phyloP scores from a whole-genome alignment of 1,140 invertebrate species.

The Tetramorium alpestre region DNA sequence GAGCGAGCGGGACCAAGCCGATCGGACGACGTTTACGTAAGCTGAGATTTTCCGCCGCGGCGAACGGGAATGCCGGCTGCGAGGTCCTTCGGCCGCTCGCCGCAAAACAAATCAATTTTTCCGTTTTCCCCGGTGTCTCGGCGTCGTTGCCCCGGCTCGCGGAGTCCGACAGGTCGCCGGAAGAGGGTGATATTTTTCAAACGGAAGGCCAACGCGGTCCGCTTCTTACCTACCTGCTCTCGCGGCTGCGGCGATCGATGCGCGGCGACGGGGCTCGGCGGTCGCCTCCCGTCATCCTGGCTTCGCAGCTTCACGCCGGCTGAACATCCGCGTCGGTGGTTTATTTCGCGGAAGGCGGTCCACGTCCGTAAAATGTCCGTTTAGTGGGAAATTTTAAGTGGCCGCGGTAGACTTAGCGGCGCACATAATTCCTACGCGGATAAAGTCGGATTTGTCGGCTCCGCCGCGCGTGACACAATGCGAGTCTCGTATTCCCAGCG shows the following conservation, averaged over 20 bases:
- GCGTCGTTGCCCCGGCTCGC: neutral
- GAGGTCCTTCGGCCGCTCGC: slow-evolving; percentile 20
- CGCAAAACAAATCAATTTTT: slow-evolving; percentile 62
- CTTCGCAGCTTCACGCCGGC: neutral
- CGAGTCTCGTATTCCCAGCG: neutral
- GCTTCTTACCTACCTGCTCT: slow-evolving; percentile 14
- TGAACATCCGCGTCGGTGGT: neutral
- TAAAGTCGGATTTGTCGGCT: slow-evolving; percentile 48
- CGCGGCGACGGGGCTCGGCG: neutral
- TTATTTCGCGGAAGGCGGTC: slow-evolving; percentile 6
- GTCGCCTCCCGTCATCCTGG: neutral
- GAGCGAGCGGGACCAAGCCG: neutral
- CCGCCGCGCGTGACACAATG: slow-evolving; percentile 3
- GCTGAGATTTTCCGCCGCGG: slow-evolving; percentile 52
- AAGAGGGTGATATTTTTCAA: slow-evolving; percentile 48
- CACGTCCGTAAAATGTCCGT: neutral
- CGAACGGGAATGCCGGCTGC: neutral
- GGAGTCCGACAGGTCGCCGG: neutral
- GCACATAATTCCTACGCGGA: slow-evolving; percentile 27
- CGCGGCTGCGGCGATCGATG: neutral
- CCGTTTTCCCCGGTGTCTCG: neutral
- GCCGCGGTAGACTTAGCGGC: slow-evolving; percentile 19
- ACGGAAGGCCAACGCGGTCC: neutral
- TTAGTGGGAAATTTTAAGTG: slow-evolving; percentile 34
- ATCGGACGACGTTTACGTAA: neutral